phyloP scores from a whole-genome alignment of 2,888 invertebrate species.

The Lochmaea capreae region DNA sequence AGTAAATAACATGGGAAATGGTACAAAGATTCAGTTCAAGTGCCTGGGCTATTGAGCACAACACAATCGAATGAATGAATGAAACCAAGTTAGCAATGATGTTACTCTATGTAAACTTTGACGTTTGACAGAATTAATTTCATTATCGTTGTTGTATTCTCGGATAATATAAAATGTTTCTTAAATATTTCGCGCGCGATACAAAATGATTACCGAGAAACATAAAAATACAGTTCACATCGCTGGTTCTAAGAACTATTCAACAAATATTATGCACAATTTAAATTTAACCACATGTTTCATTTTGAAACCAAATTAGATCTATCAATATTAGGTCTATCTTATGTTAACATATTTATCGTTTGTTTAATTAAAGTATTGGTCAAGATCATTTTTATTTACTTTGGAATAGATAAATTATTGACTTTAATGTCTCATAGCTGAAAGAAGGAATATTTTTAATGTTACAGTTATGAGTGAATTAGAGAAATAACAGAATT shows the following conservation, averaged over 20 bases:
- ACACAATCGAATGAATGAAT: no score
- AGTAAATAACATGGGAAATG: no score
- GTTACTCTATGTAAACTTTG: no score
- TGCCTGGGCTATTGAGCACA: no score
- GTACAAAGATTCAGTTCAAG: no score
- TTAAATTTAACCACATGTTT: not conserved
- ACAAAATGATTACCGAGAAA: not conserved
- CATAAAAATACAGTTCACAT: not conserved
- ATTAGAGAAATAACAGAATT: no score
- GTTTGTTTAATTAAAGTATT: not conserved
- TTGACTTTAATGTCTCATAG: not conserved
- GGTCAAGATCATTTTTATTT: slow-evolving; percentile 1
- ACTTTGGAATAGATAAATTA: not conserved
- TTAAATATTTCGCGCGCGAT: not conserved
- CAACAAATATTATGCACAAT: not conserved
- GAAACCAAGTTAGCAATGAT: no score
- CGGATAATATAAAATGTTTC: not conserved
- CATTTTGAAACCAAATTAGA: not conserved
- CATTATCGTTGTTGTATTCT: no score
- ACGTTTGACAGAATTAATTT: no score
- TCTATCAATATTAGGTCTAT: not conserved
- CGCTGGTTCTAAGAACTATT: not conserved
- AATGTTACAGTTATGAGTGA: no score
- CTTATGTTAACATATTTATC: not conserved
- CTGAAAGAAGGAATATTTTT: not conserved